A percentile compares a stretch with the other conserved stretches of the same genome.
These are phyloP conservation scores for Luscinia megarhynchos DNA, from an alignment of 2,797 vertebrate genomes.

Conservation along the genomic window DNA sequence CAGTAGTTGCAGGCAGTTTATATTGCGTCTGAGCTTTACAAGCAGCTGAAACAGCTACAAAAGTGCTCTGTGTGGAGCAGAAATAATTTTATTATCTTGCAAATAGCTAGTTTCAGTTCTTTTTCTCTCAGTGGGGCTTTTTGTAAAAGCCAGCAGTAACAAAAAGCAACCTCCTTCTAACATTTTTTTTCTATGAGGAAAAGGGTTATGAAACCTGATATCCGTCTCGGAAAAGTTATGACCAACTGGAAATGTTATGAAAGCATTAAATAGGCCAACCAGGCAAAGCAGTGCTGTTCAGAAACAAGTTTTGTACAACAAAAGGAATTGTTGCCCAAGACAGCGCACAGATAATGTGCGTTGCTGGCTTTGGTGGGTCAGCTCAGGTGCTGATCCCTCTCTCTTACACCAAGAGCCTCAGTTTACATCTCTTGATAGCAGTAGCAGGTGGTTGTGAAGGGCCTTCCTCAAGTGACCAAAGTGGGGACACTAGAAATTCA, in stretches of 20 bases:
- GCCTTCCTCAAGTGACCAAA: not conserved
- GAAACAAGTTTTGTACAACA: not conserved
- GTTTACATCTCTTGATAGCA: not conserved
- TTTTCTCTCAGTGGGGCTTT: not conserved
- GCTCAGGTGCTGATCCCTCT: not conserved
- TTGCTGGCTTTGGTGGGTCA: not conserved
- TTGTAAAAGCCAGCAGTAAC: not conserved
- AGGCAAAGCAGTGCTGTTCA: not conserved
- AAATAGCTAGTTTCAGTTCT: not conserved
- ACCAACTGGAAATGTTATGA: not conserved
- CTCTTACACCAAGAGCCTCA: not conserved
- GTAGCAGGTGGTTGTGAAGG: not conserved
- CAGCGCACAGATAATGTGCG: accelerated
- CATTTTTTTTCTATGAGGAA: not conserved
- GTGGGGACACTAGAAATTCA: not conserved
- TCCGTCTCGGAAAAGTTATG: not conserved
- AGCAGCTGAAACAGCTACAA: not conserved
- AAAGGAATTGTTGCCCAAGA: not conserved
- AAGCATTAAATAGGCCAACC: not conserved
- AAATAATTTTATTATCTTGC: not conserved
- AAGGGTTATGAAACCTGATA: not conserved
- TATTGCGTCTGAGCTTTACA: not conserved
- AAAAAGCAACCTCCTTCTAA: not conserved
- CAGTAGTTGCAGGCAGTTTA: not conserved
- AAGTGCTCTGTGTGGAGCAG: not conserved